A percentile compares a stretch with the other conserved stretches of the same genome.
phyloP scores from a whole-genome alignment of 2,113 vertebrate genomes.

The Eptesicus fuscus region DNA sequence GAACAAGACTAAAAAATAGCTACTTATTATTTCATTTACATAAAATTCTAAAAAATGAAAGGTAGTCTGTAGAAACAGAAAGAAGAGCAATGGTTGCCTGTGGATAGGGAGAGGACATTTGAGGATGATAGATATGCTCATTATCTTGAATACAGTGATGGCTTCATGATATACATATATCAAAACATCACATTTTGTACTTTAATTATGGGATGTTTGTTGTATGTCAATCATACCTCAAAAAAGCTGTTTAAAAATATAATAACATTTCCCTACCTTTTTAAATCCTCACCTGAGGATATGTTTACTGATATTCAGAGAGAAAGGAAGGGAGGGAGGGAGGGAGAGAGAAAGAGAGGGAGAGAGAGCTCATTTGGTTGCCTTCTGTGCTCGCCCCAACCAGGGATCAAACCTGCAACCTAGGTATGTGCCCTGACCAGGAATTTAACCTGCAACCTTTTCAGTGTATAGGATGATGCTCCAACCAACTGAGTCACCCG shows the following conservation, averaged over 20 bases:
- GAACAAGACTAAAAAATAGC: background rate
- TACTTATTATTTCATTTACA: background rate
- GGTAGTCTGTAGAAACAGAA: background rate
- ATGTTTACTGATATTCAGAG: background rate
- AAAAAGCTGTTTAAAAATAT: background rate
- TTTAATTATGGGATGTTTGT: background rate
- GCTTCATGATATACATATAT: background rate
- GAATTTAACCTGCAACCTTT: background rate
- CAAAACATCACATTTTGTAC: background rate
- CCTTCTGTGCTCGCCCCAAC: background rate
- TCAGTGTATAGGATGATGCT: background rate
- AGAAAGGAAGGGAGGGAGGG: background rate
- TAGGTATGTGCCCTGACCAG: background rate
- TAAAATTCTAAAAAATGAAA: constrained; percentile 26
- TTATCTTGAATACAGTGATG: background rate
- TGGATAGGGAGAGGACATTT: background rate
- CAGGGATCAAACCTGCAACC: background rate
- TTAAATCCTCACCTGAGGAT: background rate
- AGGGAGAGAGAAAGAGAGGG: too few species aligned
- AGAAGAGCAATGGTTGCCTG: background rate
- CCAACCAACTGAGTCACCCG: background rate
- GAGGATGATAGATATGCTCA: background rate
- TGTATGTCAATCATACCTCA: constrained; percentile 1
- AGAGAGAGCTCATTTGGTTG: background rate
- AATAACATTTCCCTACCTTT: background rate